A percentile compares a stretch with the other conserved stretches of the same genome.
phyloP scores from a whole-genome alignment of 23 tunicate species.

The Styela clava region DNA sequence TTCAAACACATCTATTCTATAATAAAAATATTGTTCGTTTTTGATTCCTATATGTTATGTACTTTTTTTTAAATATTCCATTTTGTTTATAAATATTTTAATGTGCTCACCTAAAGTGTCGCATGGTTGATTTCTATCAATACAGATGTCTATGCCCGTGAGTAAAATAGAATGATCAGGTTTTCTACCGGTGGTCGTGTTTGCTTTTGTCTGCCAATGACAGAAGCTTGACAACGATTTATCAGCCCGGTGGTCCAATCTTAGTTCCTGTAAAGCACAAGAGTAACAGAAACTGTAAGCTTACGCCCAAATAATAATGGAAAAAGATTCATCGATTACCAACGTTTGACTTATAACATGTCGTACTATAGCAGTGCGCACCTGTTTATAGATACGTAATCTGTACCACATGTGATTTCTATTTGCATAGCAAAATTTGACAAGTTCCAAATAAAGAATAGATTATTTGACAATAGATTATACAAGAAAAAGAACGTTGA shows the following conservation, averaged over 20 bases:
- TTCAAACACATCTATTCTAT: too few species aligned
- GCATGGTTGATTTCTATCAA: conserved; percentile 79
- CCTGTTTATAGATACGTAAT: background rate
- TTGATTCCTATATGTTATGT: too few species aligned
- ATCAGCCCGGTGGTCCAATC: conserved; percentile 86
- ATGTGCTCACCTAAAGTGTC: conserved; percentile 83
- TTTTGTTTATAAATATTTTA: too few species aligned
- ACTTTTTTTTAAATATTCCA: too few species aligned
- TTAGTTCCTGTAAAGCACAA: conserved; percentile 12
- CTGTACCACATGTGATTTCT: background rate
- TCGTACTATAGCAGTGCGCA: background rate
- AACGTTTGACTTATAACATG: too few species aligned
- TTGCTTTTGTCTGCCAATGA: conserved; percentile 64
- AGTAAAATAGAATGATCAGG: conserved; percentile 94
- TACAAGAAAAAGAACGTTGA: background rate
- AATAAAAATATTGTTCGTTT: too few species aligned
- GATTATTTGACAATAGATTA: background rate
- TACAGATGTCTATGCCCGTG: conserved; percentile 98
- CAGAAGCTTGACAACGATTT: conserved; percentile 76
- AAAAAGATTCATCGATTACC: too few species aligned
- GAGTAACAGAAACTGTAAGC: background rate
- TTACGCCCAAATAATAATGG: too few species aligned
- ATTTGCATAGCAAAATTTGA: background rate
- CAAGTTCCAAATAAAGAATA: background rate
- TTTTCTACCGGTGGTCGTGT: conserved; percentile 38